Evolutionary conservation across 1,140 invertebrate genomes (phyloP), one percentile per base, ranked within the genome.

Genomic region (Camponotus pennsylvanicus): DNA sequence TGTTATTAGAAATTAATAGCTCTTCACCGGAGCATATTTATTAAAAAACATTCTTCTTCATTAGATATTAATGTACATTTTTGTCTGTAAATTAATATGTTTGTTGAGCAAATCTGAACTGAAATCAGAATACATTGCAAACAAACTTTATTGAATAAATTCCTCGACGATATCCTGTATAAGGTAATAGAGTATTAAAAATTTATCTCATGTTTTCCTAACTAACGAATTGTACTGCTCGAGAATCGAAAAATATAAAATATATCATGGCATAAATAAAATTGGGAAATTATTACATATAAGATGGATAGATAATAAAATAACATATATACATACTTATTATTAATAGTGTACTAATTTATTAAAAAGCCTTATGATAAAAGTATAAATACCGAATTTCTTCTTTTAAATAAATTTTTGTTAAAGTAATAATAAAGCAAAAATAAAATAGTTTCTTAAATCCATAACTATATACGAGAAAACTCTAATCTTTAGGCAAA

Each of bases 141-240:
- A 52, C 52, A 27, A 78, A 13, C 13, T 80, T 69, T 80, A 69
- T 69, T 80, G 21, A 13, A 80, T 57, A 21, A 55, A 34, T 64
- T 32, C 45, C 15, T 27, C 6, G n/a, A 49, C 2, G 57, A 2
- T 18, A 27, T 13, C 7, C 3, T 40, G 37, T 40, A 40, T 42
- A 49, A 63, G 1, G 49, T 77, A 42, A 63, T 45, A 61, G 15
- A 37, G 9, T 3, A 21, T 64, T 9, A 37, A 78, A 55, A 67
- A 27, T 18, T 55, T 27, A 6, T 57, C 13, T n/a, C 13, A 45
- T 40, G 34, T n/a, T 21, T 4, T 70, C 32, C 7, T 70, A n/a
- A 45, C 11, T 42, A 69, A 45, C 3, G 42, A 8, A 63, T 83
- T 87, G 71, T 66, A 67, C 84, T 86, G 88, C 84, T 89, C 88